Base-by-base conservation (phyloP, 2,113 vertebrate species). In the Panurus biarmicus region DNA sequence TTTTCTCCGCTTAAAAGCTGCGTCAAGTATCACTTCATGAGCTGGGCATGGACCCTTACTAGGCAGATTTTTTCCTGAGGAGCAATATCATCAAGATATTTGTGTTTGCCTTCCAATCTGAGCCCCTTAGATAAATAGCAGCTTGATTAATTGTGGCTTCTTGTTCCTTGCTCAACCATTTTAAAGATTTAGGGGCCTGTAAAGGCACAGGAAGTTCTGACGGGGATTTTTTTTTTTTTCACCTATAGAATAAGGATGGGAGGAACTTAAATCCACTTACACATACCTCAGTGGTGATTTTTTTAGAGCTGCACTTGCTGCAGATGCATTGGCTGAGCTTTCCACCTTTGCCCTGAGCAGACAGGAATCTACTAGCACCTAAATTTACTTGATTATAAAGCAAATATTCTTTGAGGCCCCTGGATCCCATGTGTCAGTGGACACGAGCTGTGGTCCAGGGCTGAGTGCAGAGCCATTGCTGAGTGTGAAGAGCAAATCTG, bases 401-500 rank as follows among this genome's bases (percentile, higher is more conserved):
- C 8, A 24, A 75, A 36, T 1, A 1, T 44, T 33, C 45, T 57
- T 44, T 72, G 26, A 35, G 56, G n/a, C 36, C 53, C 18, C 8
- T 35, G 44, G 44, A 23, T 22, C 15, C 6, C 3, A 4, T 0
- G 4, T 22, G 18, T 29, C 48, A 11, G 20, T 50, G 72, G 25
- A 8, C 7, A 0, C 5, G 20, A 72, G 33, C 48, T 11, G 5
- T 3, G 8, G 29, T 33, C 40, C 22, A 35, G 58, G n/a, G 38
- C 44, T 0, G 0, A 51, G 38, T 13, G 26, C 45, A 3, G 2
- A 18, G 8, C 5, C 3, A 1, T 3, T 33, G 56, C 67, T n/a
- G n/a, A n/a, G n/a, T n/a, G n/a, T n/a, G n/a, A n/a, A 29, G 53
- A 77, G 48, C 5, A 36, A 13, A 31, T 62, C 8, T 44, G 57